Evolutionary conservation across 2,113 vertebrate genomes (phyloP).

Genomic region (Australoheros scitulus): DNA sequence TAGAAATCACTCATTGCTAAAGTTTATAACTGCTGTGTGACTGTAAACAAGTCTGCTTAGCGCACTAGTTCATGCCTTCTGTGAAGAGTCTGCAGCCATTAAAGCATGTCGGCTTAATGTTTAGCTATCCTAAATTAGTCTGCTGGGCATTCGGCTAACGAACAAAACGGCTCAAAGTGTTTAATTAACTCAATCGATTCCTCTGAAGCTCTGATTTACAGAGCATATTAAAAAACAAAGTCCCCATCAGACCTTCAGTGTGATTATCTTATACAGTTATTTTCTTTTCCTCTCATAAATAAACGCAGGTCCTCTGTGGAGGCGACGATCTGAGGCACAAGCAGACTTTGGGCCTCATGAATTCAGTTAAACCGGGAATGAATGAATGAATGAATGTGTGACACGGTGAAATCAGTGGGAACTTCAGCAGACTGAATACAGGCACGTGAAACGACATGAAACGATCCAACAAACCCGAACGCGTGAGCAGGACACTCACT

Average conservation of each 20-base stretch:
- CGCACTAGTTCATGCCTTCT: neutral
- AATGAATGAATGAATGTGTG: neutral
- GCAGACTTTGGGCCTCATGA: neutral
- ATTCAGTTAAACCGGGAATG: fast-evolving
- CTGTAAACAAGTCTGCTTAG: neutral
- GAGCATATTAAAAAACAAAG: neutral
- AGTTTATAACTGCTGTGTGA: fast-evolving
- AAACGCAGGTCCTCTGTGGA: neutral
- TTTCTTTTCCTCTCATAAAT: neutral
- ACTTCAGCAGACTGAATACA: neutral
- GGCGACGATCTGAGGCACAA: no score
- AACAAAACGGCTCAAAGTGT: neutral
- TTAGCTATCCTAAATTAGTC: neutral
- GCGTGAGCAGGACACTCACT: neutral
- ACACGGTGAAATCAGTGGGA: fast-evolving
- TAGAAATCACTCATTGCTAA: neutral
- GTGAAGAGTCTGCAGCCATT: neutral
- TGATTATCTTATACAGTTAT: neutral
- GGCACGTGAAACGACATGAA: neutral
- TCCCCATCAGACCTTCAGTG: neutral
- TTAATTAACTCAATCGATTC: neutral
- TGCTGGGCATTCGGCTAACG: neutral
- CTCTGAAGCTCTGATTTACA: neutral
- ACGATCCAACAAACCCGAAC: neutral
- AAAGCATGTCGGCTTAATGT: neutral